phyloP scores from a whole-genome alignment of 2,888 invertebrate genomes.

The Epirrhoe alternata region DNA sequence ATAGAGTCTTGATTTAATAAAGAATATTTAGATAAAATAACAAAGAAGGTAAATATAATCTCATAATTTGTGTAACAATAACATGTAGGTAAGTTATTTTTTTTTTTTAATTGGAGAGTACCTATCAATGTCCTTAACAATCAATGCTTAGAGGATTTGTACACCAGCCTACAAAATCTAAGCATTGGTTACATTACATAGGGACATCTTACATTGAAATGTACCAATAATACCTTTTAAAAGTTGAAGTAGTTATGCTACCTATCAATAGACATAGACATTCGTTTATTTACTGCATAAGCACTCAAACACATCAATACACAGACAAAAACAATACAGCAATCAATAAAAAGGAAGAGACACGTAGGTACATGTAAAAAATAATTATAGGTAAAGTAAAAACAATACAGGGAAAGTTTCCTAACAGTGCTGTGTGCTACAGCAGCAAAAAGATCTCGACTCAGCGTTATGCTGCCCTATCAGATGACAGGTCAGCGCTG shows the following conservation, averaged over 20 bases:
- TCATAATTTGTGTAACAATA: neutral
- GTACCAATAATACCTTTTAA: neutral
- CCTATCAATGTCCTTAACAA: neutral
- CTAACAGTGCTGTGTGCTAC: too few species aligned
- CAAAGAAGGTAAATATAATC: neutral
- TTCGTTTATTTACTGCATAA: too few species aligned
- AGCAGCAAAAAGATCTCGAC: too few species aligned
- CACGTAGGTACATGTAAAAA: too few species aligned
- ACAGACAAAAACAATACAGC: too few species aligned
- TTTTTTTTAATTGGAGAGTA: neutral
- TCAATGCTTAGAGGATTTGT: slow-evolving; percentile 1
- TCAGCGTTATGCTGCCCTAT: too few species aligned
- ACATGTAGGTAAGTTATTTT: neutral
- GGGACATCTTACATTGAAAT: neutral
- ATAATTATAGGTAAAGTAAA: too few species aligned
- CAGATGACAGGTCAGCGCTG: too few species aligned
- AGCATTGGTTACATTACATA: neutral
- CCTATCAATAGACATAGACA: too few species aligned
- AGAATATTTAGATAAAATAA: neutral
- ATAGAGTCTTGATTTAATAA: slow-evolving; percentile 12
- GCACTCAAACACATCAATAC: too few species aligned
- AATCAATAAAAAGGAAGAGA: too few species aligned
- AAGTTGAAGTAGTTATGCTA: neutral
- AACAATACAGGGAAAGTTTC: too few species aligned
- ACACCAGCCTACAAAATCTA: slow-evolving; percentile 18